These are phyloP conservation scores for Platynereis dumerilii DNA, from an alignment of 2,888 invertebrate genomes.

Conservation along the genomic window DNA sequence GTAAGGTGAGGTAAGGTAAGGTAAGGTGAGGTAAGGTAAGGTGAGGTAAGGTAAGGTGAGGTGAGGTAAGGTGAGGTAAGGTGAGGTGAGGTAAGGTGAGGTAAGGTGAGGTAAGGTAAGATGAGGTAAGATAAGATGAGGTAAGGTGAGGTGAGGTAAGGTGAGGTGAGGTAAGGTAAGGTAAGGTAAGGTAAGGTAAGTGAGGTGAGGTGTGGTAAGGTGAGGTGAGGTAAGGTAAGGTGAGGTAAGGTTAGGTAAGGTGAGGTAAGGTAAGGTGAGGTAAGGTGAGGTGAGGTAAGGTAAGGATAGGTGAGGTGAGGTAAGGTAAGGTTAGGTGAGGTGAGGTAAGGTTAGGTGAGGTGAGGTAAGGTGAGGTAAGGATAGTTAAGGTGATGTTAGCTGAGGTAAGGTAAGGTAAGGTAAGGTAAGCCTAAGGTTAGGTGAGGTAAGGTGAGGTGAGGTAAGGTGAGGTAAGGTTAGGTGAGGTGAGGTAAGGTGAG, in stretches of 20 bases:
- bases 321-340: neutral
- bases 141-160: slow-evolving; percentile 3
- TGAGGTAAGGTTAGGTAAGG: slow-evolving; percentile 3
- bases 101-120: slow-evolving; percentile 12
- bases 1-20: neutral
- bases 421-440: too few species aligned
- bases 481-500: too few species aligned
- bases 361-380: slow-evolving; percentile 8
- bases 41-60: slow-evolving; percentile 6
- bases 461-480: too few species aligned
- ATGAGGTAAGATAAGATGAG: neutral
- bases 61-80: too few species aligned
- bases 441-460: too few species aligned
- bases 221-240: neutral
- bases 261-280: too few species aligned
- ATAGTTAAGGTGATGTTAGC: neutral
- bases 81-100: slow-evolving; percentile 13
- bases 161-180: neutral
- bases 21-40: slow-evolving; percentile 1
- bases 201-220: slow-evolving; percentile 3
- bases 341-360: slow-evolving; percentile 3
- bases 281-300: slow-evolving; percentile 13
- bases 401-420: slow-evolving; percentile 3
- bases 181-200: slow-evolving; percentile 6
- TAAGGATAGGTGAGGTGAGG: slow-evolving; percentile 3